phyloP scores from a whole-genome alignment of 2,888 invertebrate species.

The Bugula neritina region DNA sequence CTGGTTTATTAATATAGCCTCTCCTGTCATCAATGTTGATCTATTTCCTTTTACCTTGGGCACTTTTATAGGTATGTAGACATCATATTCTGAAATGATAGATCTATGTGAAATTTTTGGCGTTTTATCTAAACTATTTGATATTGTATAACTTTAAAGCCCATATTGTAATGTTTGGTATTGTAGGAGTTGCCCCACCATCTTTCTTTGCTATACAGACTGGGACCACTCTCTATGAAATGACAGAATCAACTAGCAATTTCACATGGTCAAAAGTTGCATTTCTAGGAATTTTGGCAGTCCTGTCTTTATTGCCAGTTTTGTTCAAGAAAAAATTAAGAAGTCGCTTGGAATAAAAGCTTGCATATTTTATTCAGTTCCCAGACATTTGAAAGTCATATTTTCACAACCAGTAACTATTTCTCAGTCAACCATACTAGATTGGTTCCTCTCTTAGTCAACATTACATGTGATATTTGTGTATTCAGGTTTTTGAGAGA shows the following conservation, averaged over 20 bases:
- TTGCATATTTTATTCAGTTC: too few relatives aligned
- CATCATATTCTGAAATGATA: background rate
- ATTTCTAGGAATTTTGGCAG: conserved; percentile 70
- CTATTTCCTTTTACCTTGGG: conserved; percentile 85
- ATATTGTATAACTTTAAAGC: too few relatives aligned
- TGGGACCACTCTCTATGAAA: conserved; percentile 86
- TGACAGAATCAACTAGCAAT: conserved; percentile 66
- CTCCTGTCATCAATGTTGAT: conserved; percentile 94
- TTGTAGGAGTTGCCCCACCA: conserved; percentile 64
- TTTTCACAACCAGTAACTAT: too few relatives aligned
- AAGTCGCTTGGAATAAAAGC: conserved; percentile 49
- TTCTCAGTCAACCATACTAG: too few relatives aligned
- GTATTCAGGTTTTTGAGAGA: too few relatives aligned
- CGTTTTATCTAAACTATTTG: too few relatives aligned
- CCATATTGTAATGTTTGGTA: too few relatives aligned
- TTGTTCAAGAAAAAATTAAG: conserved; percentile 73
- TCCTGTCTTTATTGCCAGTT: conserved; percentile 80
- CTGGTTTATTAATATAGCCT: conserved; percentile 96
- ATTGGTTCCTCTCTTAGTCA: too few relatives aligned
- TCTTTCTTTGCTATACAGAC: conserved; percentile 96
- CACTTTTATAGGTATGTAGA: conserved; percentile 76
- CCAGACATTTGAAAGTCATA: too few relatives aligned
- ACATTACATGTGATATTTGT: too few relatives aligned
- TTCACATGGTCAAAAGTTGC: conserved; percentile 81
- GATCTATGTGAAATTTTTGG: too few relatives aligned